A percentile compares a stretch with the other conserved stretches of the same genome.
Evolutionary conservation across 2,888 invertebrate species (phyloP).

Genomic region (Plebejus argus): DNA sequence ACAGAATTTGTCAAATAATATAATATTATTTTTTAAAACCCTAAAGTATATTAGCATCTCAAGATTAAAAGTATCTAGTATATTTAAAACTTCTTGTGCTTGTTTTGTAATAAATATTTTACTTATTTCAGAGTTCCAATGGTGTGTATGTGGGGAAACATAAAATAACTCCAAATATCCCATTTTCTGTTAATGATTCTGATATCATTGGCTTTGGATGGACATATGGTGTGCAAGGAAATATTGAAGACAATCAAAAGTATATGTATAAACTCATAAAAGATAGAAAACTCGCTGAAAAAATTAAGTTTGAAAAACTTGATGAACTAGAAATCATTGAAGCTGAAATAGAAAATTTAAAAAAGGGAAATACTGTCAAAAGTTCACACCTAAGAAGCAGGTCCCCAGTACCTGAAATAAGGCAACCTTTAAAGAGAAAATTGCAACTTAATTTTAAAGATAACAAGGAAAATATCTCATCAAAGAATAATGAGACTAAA

Average conservation of each 20-base stretch:
- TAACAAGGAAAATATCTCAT: slow-evolving; percentile 32
- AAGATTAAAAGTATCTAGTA: background rate
- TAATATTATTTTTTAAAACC: too few relatives aligned
- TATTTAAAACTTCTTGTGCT: background rate
- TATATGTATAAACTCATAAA: slow-evolving; percentile 63
- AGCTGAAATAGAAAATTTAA: slow-evolving; percentile 46
- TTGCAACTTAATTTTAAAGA: slow-evolving; percentile 41
- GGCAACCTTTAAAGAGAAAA: slow-evolving; percentile 57
- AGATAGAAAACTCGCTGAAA: slow-evolving; percentile 48
- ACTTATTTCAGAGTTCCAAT: slow-evolving; percentile 77
- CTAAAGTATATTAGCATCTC: too few relatives aligned
- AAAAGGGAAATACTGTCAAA: slow-evolving; percentile 26
- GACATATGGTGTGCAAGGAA: slow-evolving; percentile 52
- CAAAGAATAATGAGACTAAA: background rate
- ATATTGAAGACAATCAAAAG: slow-evolving; percentile 61
- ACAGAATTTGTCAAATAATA: too few relatives aligned
- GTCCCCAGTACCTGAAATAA: slow-evolving; percentile 47
- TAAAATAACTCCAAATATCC: slow-evolving; percentile 59
- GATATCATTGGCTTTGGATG: slow-evolving; percentile 81
- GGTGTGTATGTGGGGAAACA: slow-evolving; percentile 78
- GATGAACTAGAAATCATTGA: slow-evolving; percentile 55
- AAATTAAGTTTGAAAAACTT: slow-evolving; percentile 59
- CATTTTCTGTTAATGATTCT: slow-evolving; percentile 58
- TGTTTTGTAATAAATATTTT: background rate
- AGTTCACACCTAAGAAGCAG: background rate